Conservation (phyloP, 2,113 vertebrate species). For the Blennius ocellaris region DNA sequence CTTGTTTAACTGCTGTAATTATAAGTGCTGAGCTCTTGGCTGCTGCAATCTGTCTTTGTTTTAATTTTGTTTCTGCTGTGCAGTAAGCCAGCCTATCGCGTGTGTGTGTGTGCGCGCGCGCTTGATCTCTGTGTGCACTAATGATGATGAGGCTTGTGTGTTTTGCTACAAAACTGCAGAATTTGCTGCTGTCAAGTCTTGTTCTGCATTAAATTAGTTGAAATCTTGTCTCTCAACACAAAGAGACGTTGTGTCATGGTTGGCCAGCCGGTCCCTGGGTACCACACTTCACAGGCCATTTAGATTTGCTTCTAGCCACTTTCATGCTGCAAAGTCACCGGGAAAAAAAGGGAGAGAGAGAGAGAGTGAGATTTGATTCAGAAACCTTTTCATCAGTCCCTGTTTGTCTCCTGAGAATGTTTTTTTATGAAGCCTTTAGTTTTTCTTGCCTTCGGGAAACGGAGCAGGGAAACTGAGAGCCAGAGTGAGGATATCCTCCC, state of each 20-base stretch:
- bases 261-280: slow-evolving; percentile 40
- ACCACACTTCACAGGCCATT: slow-evolving; percentile 43
- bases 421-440: slow-evolving; percentile 28
- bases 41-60: slow-evolving; percentile 57
- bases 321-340: slow-evolving; percentile 48
- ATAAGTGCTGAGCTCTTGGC: slow-evolving; percentile 44
- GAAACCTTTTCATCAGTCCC: slow-evolving; percentile 61
- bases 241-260: slow-evolving; percentile 43
- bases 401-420: slow-evolving; percentile 28
- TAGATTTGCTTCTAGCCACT: slow-evolving; percentile 58
- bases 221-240: slow-evolving; percentile 38
- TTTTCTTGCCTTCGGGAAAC: slow-evolving; percentile 28
- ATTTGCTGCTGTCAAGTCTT: slow-evolving; percentile 33
- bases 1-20: slow-evolving; percentile 52
- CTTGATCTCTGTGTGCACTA: neutral
- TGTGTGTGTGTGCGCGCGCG: slow-evolving; percentile 34
- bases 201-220: slow-evolving; percentile 52
- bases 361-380: slow-evolving; percentile 21
- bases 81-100: slow-evolving; percentile 17
- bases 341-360: slow-evolving; percentile 6
- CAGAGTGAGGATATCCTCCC: slow-evolving; percentile 33
- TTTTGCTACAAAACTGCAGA: slow-evolving; percentile 28
- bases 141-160: slow-evolving; percentile 17
- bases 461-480: neutral
- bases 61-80: slow-evolving; percentile 41